Evolutionary conservation across 2,797 vertebrate genomes (phyloP), one percentile per base, ranked within the genome.

Genomic region (Lutjanus argentimaculatus): DNA sequence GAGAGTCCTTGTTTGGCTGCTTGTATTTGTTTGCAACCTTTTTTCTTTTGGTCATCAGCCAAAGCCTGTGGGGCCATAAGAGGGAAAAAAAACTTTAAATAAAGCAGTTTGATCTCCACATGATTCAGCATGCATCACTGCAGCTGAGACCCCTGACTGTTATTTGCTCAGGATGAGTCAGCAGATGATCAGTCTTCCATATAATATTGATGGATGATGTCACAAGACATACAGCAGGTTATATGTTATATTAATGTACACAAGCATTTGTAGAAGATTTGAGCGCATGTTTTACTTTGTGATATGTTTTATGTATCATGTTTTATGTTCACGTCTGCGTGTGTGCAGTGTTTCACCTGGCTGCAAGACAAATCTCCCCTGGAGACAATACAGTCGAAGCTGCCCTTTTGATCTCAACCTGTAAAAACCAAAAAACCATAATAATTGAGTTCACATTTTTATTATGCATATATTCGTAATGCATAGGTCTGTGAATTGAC

Each of bases 31-130:
- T 69, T 72, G 43, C 40, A 61, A 3, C 19, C 13, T 8, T 14
- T 15, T 10, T 67, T 36, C n/a, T 53, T 74, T 42, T 70, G 48
- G 48, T 42, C 19, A 46, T 49, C 40, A 51, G 64, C 30, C 36
- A 52, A 11, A 72, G 6, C 61, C 53, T 42, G n/a, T 15, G 10
- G 17, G 46, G n/a, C 30, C 16, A n/a, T 40, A 66, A 66, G 19
- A 11, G 55, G 43, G 42, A 55, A 16, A 16, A 16, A 51, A 36
- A 51, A 36, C 2, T 25, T 10, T n/a, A 52, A 36, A 22, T 13
- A 46, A 14, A 68, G 53, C 0, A 1, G 57, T 4, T 48, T 57
- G 19, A 66, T 25, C 25, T 64, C 16, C 2, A 30, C 19, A 4
- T 42, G 21, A 61, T 45, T 10, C 25, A 61, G n/a, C 13, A 15